Base-by-base conservation (phyloP, 2,888 invertebrate species). In the Megaustenia siamemsis region DNA sequence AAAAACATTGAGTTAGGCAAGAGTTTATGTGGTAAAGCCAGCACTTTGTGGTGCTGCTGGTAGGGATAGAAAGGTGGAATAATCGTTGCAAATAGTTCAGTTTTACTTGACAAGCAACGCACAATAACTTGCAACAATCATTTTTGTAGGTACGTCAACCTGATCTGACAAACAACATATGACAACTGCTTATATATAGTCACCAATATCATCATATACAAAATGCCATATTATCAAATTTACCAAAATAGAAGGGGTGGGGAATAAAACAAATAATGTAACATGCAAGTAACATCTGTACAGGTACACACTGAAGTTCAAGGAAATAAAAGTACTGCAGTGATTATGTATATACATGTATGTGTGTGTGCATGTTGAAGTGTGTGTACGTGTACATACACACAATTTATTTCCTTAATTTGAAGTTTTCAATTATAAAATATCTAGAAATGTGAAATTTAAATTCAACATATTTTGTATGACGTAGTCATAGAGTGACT, bases 221-320 rank as follows among this genome's bases (percentile, higher is more conserved):
- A 69, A 38, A 40, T 69, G 24, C 69, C 68, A 68, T 68, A 68
- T 38, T n/a, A 35, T 10, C 21, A 40, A 69, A 69, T 69, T 69
- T 69, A 69, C 40, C 69, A 69, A 69, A 69, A 69, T 63, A 63
- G 28, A 32, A 63, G 10, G 10, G 38, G 40, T 0, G 21, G 21
- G 18, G 21, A 68, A 24, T 3, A 69, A 69, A 40, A 69, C 40
- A 38, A 38, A 69, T 69, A 21, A 69, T 40, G 6, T 3, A 35
- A 6, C 15, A 66, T 66, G 6, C 12, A 53, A 53, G 53, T 53
- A 53, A 21, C 18, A 53, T 5, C 45, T 45, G 45, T 45, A 12
- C 45, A 10, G 28, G 15, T 28, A 63, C 63, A 63, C 63, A 63
- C 28, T 60, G n/a, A 10, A 60, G 21, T 49, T 49, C 49, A 12